phyloP scores from a whole-genome alignment of 2,888 invertebrate genomes.

The Athetis lepigone region DNA sequence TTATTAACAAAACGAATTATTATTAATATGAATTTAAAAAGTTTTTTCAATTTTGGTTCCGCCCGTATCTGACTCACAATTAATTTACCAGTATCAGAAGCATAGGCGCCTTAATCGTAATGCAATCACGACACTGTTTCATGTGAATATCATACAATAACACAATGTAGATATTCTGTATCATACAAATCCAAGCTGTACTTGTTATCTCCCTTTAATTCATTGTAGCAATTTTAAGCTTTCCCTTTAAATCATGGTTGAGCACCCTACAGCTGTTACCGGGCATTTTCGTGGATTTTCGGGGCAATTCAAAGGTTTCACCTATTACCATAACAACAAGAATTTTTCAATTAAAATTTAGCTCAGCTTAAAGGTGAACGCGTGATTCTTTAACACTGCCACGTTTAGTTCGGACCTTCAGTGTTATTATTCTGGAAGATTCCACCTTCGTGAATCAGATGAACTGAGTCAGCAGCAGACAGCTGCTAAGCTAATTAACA shows the following conservation, averaged over 20 bases:
- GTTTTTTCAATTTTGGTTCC: no score
- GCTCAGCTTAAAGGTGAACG: conserved; percentile 6
- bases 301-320: conserved; percentile 6
- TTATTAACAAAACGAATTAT: background rate
- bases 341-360: conserved; percentile 54
- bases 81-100: no score
- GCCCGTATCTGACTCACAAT: no score
- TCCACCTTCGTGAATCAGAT: no score
- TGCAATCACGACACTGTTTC: no score
- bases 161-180: background rate
- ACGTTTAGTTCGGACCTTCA: conserved; percentile 19
- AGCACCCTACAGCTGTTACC: background rate
- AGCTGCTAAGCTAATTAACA: no score
- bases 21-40: no score
- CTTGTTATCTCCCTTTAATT: background rate
- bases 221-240: background rate
- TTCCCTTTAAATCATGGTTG: conserved; percentile 5
- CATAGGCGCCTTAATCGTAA: no score
- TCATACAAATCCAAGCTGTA: background rate
- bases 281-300: conserved; percentile 6
- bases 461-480: no score
- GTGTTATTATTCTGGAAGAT: no score
- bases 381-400: conserved; percentile 31
- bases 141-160: background rate
- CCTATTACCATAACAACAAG: conserved; percentile 41